Evolutionary conservation across 2,888 invertebrate species (phyloP).

Genomic region (Drosophila limbata): DNA sequence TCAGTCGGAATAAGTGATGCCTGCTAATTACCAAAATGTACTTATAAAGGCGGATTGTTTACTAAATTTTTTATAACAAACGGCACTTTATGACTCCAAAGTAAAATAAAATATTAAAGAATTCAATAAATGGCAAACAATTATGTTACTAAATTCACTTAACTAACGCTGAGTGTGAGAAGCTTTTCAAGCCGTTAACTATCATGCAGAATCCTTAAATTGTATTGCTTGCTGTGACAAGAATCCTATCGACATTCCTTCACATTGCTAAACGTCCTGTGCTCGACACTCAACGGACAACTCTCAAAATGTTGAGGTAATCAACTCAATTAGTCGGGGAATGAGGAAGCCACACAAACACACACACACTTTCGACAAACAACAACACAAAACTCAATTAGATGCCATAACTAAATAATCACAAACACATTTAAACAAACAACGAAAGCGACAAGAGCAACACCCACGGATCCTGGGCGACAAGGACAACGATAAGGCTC

Average conservation of each 20-base stretch:
- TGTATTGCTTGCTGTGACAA: neutral
- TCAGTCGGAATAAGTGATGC: neutral
- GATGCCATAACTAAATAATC: conserved; percentile 80
- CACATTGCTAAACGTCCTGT: conserved; percentile 6
- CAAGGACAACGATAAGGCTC: conserved; percentile 26
- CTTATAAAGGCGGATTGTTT: neutral
- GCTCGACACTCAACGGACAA: conserved; percentile 24
- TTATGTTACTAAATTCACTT: neutral
- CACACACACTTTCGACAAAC: conserved; percentile 20
- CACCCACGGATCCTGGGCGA: conserved; percentile 53
- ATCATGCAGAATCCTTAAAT: conserved; percentile 14
- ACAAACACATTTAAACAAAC: conserved; percentile 78
- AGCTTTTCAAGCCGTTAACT: neutral
- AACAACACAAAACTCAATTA: conserved; percentile 74
- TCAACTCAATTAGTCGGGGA: conserved; percentile 68
- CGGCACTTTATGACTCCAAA: neutral
- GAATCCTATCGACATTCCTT: conserved; percentile 7
- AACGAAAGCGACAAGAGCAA: conserved; percentile 57
- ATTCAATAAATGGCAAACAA: neutral
- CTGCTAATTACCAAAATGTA: neutral
- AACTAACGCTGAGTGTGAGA: neutral
- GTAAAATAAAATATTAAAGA: neutral
- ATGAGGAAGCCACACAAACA: conserved; percentile 30
- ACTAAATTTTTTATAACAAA: too few species aligned
- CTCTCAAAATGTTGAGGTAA: conserved; percentile 60